Percentiles rank a stretch among this genome's conserved stretches.
These are phyloP conservation scores for Periophthalmodon schlosseri DNA, from an alignment of 2,113 vertebrate species.

Conservation along the genomic window DNA sequence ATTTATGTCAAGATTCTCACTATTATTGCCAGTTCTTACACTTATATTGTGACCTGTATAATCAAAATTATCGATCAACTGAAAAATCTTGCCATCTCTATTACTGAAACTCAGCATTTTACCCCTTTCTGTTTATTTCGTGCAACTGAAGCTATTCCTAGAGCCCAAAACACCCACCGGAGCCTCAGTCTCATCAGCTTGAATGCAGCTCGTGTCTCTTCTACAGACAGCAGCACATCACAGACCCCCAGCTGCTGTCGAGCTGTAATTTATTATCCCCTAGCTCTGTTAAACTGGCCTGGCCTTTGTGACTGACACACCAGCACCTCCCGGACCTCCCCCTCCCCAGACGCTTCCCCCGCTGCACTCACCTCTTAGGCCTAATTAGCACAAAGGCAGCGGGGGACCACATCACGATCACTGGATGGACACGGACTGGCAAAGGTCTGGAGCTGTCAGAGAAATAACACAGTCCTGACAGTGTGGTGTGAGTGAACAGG, in stretches of 20 bases:
- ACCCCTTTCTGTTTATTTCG: not conserved
- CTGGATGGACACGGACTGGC: conserved; percentile 44
- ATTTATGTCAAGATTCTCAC: not conserved
- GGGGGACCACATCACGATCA: conserved; percentile 42
- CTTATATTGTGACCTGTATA: not conserved
- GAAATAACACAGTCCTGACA: conserved; percentile 12
- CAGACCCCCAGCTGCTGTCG: conserved; percentile 72
- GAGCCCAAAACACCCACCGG: conserved; percentile 1
- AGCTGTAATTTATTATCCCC: conserved; percentile 73
- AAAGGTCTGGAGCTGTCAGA: conserved; percentile 37
- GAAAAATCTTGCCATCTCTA: not conserved
- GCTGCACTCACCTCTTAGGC: conserved; percentile 67
- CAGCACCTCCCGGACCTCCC: conserved; percentile 26
- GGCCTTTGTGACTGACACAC: conserved; percentile 49
- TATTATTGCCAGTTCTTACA: not conserved
- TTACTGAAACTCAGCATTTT: not conserved
- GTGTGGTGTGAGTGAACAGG: not conserved
- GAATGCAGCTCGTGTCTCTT: not conserved
- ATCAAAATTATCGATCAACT: too few species aligned
- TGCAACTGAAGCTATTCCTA: conserved; percentile 13
- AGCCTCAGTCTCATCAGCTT: not conserved
- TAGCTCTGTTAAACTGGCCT: conserved; percentile 64
- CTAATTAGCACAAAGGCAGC: conserved; percentile 75
- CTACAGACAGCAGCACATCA: conserved; percentile 36
- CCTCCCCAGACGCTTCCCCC: conserved; percentile 15